Base-by-base conservation (phyloP, 1,140 invertebrate species). In the Brachionus rotundiformis region DNA sequence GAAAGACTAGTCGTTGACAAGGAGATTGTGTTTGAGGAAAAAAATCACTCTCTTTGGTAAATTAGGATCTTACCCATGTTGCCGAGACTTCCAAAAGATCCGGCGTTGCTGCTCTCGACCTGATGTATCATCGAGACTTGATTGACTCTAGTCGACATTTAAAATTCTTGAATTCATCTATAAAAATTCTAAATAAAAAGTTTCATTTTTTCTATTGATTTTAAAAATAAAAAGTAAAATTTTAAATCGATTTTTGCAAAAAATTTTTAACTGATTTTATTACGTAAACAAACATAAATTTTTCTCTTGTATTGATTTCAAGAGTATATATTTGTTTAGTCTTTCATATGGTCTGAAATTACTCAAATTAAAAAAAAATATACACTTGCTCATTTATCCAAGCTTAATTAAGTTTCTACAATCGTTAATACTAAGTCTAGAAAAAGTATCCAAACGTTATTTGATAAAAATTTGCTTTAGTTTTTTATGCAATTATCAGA, bases 81-180 rank as follows among this genome's bases (percentile, higher is more conserved):
- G 19, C n/a, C 36, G 10, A 73, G 39, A 44, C 68, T 73, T 44
- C 19, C 36, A 10, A 47, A 44, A 44, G 68, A 73, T 41, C 68
- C 63, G 29, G 29, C 68, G 44, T 73, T 73, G 16, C 39, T 44
- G 36, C 68, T 73, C 16, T 73, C 68, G 36, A 73, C 41, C 41
- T 73, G 68, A 73, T 73, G 68, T 10, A 33, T 39, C 23, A 73
- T 44, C 41, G 68, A 47, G 19, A 73, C 68, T 44, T 73, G 68
- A 25, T 73, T 73, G 10, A 73, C 68, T 44, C 68, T 23, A 73
- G 68, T 73, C 16, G 68, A 44, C 68, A 73, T 68, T 68, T 68
- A 68, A 41, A 54, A 54, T 54, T 25, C 47, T 54, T 54, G 10
- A 7, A 54, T 54, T 54, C 47, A 54, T 54, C 47, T 54, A 54